These are phyloP conservation scores for Sebastes wilsoni DNA, from an alignment of 2,797 vertebrate species.

Conservation along the genomic window DNA sequence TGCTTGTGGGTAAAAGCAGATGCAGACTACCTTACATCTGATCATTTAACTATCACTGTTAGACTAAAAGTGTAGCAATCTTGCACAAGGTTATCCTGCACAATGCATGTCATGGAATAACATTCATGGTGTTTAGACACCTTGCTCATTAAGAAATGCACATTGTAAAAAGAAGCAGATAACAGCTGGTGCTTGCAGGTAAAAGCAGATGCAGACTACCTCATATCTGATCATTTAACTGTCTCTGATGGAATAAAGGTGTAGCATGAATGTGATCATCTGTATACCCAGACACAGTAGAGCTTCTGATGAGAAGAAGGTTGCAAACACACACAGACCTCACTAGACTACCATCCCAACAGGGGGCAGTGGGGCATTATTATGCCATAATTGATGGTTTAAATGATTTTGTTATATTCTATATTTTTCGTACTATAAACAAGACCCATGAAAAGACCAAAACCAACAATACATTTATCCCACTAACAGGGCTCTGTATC, in stretches of 20 bases:
- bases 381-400: not conserved
- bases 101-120: not conserved
- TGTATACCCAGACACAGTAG: not conserved
- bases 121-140: not conserved
- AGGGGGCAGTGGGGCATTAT: constrained; percentile 16
- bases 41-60: no score
- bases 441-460: not conserved
- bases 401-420: not conserved
- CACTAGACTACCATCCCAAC: constrained; percentile 12
- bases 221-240: not conserved
- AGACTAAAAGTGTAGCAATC: no score
- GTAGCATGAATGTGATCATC: not conserved
- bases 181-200: not conserved
- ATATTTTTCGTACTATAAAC: not conserved
- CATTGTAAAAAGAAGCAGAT: not conserved
- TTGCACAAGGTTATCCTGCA: not conserved
- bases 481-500: no score
- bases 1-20: no score
- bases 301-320: not conserved
- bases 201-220: not conserved
- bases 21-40: no score
- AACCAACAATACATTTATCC: not conserved
- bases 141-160: not conserved
- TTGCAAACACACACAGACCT: not conserved
- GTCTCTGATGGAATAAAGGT: not conserved